These are phyloP conservation scores for Psophia crepitans DNA, from an alignment of 2,113 vertebrate species.

Conservation along the genomic window DNA sequence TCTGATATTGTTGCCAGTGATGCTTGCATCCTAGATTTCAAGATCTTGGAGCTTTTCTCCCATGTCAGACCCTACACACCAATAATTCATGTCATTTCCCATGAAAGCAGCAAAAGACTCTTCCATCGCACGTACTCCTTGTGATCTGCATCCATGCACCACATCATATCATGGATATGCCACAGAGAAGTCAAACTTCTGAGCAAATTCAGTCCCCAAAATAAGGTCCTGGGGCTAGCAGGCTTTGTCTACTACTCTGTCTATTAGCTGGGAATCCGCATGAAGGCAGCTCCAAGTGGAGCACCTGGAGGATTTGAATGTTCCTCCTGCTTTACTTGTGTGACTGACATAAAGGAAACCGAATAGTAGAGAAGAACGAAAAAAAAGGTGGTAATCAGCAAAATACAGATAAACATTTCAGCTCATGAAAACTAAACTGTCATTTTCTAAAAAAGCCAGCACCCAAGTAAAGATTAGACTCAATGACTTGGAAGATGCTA, in stretches of 20 bases:
- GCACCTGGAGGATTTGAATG: neutral
- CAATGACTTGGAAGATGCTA: neutral
- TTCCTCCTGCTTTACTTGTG: neutral
- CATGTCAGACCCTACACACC: neutral
- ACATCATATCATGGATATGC: accelerated
- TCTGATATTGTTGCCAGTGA: neutral
- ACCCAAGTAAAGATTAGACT: neutral
- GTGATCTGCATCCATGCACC: neutral
- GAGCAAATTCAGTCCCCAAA: neutral
- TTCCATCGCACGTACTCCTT: neutral
- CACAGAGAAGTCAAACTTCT: neutral
- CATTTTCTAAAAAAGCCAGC: neutral
- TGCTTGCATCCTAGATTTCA: neutral
- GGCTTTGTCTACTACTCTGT: neutral
- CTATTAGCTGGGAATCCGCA: neutral
- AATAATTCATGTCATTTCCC: neutral
- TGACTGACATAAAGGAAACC: neutral
- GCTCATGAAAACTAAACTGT: neutral
- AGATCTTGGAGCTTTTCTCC: neutral
- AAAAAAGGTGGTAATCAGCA: neutral
- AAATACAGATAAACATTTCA: neutral
- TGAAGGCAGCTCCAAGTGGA: neutral
- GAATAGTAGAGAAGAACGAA: neutral
- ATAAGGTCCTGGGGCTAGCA: neutral
- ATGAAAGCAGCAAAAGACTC: neutral